Conservation (phyloP, 1,140 invertebrate genomes). For the Helicoverpa zea region DNA sequence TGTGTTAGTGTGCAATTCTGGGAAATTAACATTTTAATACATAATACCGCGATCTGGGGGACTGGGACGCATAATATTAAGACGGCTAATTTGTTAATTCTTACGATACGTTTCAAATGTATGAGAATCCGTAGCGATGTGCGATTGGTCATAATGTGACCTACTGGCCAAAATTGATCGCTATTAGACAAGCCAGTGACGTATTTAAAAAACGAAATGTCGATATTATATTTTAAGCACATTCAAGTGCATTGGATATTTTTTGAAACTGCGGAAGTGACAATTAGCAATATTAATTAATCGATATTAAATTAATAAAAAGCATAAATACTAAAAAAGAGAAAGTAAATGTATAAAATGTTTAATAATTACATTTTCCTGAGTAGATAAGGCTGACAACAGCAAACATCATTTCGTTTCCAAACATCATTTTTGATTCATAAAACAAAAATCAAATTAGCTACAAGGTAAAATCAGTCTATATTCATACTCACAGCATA, state of each 20-base stretch:
- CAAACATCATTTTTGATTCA: too few species aligned
- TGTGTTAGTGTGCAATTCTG: slow-evolving; percentile 55
- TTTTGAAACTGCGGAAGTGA: too few species aligned
- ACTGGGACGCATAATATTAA: slow-evolving; percentile 57
- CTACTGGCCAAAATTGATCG: slow-evolving; percentile 3
- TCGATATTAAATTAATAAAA: too few species aligned
- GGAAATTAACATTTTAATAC: slow-evolving; percentile 53
- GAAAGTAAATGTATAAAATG: too few species aligned
- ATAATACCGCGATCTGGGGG: slow-evolving; percentile 53
- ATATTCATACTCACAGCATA: not conserved
- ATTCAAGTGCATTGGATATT: not conserved
- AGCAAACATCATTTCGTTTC: too few species aligned
- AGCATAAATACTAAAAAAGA: too few species aligned
- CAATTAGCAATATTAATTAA: too few species aligned
- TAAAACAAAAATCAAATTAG: too few species aligned
- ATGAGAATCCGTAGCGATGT: not conserved
- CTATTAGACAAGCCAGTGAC: not conserved
- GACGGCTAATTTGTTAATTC: not conserved
- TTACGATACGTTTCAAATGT: slow-evolving; percentile 4
- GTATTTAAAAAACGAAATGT: not conserved
- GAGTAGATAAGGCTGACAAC: too few species aligned
- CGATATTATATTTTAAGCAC: too few species aligned
- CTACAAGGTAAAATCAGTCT: too few species aligned
- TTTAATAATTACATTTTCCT: too few species aligned
- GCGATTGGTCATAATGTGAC: not conserved